These are phyloP conservation scores for Gallirallus australis DNA, from an alignment of 2,797 vertebrate genomes.

Conservation along the genomic window DNA sequence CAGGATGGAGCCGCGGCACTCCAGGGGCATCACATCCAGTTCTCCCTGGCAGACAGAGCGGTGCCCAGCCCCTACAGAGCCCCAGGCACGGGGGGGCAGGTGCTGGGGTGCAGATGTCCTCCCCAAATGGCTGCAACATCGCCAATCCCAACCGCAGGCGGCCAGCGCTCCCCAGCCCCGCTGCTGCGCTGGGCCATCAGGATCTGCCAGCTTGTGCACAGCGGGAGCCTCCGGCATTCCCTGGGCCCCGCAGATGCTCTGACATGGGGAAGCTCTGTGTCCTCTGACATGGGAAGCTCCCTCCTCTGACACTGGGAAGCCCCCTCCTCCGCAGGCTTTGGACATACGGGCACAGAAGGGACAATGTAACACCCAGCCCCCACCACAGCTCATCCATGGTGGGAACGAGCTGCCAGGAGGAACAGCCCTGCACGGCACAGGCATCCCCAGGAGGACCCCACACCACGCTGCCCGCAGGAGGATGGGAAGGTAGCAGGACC, in stretches of 20 bases:
- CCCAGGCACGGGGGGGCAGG: rapidly evolving
- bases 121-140: background rate
- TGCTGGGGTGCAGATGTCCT: background rate
- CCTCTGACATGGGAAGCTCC: background rate
- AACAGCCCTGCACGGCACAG: rapidly evolving
- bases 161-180: background rate
- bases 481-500: rapidly evolving
- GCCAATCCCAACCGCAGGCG: rapidly evolving
- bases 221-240: background rate
- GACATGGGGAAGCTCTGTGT: background rate
- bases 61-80: rapidly evolving
- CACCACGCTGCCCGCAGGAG: background rate
- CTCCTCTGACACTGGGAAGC: background rate
- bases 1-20: rapidly evolving
- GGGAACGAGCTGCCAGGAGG: background rate
- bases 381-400: background rate
- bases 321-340: background rate
- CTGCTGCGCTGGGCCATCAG: background rate
- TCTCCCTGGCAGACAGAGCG: background rate
- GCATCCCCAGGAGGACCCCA: background rate
- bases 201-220: conserved; percentile 43
- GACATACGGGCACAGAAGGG: background rate
- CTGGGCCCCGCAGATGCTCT: conserved; percentile 50
- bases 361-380: background rate
- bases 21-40: background rate